These are phyloP conservation scores for Lytechinus pictus DNA, from an alignment of 35 echinoderm and acorn worm species.

Conservation along the genomic window DNA sequence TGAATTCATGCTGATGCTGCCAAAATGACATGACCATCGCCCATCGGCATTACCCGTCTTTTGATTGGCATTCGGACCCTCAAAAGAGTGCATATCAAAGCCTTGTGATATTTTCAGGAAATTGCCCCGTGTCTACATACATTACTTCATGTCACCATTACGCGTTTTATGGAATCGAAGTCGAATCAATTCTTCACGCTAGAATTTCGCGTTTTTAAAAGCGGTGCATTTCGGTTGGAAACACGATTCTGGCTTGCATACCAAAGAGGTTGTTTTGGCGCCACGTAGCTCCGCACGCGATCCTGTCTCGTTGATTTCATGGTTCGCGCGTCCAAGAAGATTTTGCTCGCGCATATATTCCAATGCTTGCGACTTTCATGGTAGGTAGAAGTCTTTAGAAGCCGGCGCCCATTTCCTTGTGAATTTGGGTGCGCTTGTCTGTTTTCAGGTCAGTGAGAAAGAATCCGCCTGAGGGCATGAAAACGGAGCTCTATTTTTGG, in stretches of 20 bases:
- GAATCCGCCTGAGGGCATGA: neutral
- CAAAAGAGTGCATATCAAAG: neutral
- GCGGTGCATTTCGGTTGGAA: slow-evolving; percentile 14
- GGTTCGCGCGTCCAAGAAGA: neutral
- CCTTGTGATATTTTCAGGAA: neutral
- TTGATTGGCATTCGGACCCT: slow-evolving; percentile 16
- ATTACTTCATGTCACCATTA: slow-evolving; percentile 28
- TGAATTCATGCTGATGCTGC: neutral
- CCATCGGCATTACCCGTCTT: neutral
- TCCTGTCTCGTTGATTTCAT: slow-evolving; percentile 12
- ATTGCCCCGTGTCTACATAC: neutral
- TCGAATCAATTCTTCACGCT: slow-evolving; percentile 28
- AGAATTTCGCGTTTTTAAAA: neutral
- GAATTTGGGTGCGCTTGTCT: neutral
- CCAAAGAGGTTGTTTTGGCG: slow-evolving; percentile 32
- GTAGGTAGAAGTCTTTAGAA: neutral
- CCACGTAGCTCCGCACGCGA: neutral
- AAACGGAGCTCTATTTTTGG: slow-evolving; percentile 19
- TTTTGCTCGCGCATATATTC: neutral
- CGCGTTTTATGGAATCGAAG: neutral
- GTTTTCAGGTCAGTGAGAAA: neutral
- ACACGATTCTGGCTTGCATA: slow-evolving; percentile 9
- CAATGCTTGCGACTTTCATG: neutral
- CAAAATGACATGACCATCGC: neutral
- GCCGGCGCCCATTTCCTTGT: neutral